Evolutionary conservation across 2,113 vertebrate genomes (phyloP).

Genomic region (Apaloderma vittatum): DNA sequence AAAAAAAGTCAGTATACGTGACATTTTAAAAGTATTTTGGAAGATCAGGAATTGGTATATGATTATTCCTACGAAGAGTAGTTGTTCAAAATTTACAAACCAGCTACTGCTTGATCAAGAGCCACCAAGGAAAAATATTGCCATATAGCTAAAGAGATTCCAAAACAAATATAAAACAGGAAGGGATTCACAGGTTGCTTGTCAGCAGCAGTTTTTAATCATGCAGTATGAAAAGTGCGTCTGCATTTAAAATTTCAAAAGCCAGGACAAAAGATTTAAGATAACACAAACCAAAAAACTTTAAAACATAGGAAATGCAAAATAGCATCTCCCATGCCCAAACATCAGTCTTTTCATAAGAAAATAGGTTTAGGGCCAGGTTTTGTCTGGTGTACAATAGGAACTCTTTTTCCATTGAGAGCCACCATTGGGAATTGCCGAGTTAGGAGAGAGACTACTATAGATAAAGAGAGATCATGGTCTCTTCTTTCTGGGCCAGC

Average conservation of each 20-base stretch:
- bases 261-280: neutral
- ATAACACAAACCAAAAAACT: neutral
- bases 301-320: neutral
- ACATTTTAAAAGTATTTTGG: constrained; percentile 23
- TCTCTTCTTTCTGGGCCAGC: neutral
- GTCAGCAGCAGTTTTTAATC: neutral
- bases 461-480: neutral
- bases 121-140: neutral
- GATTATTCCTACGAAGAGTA: neutral
- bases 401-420: neutral
- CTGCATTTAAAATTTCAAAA: constrained; percentile 1
- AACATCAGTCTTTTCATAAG: rapidly evolving
- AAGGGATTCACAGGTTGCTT: neutral
- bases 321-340: neutral
- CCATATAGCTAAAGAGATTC: neutral
- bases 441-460: neutral
- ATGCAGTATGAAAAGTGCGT: neutral
- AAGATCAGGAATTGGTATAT: neutral
- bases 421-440: neutral
- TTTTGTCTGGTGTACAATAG: neutral
- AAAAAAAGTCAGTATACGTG: constrained; percentile 12
- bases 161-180: neutral
- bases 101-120: neutral
- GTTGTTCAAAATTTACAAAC: constrained; percentile 16
- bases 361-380: neutral